These are phyloP conservation scores for Holothuria scabra DNA, from an alignment of 53 echinoderm and acorn worm genomes.

Conservation along the genomic window DNA sequence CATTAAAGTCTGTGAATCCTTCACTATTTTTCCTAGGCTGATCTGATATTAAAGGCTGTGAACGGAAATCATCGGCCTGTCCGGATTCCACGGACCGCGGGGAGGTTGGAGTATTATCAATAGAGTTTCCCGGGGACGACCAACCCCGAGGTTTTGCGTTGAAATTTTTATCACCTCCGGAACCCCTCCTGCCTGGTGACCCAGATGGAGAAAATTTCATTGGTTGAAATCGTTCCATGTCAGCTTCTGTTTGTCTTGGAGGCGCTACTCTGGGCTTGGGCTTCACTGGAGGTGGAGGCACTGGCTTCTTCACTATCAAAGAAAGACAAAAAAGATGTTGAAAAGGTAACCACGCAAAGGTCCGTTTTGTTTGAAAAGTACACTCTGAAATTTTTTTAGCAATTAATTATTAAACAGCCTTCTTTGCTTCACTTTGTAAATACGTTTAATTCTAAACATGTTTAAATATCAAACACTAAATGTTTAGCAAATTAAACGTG, in stretches of 20 bases:
- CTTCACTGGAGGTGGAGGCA: slow-evolving; percentile 13
- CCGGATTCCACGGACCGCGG: slow-evolving; percentile 78
- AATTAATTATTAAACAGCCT: no score
- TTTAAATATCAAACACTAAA: no score
- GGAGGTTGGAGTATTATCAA: slow-evolving; percentile 65
- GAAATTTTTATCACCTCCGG: slow-evolving; percentile 58
- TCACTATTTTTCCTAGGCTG: slow-evolving; percentile 62
- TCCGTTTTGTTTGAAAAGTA: no score
- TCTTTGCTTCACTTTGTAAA: no score
- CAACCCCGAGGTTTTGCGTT: slow-evolving; percentile 78
- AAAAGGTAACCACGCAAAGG: background rate
- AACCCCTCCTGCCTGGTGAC: background rate
- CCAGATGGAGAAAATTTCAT: slow-evolving; percentile 36
- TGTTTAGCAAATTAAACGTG: no score
- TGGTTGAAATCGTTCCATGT: slow-evolving; percentile 20
- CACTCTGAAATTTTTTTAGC: no score
- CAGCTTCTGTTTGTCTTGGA: slow-evolving; percentile 52
- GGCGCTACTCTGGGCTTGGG: slow-evolving; percentile 35
- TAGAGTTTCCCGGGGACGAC: slow-evolving; percentile 43
- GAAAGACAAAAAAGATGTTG: background rate
- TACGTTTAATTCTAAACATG: no score
- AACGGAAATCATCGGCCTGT: slow-evolving; percentile 42
- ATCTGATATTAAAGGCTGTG: slow-evolving; percentile 34
- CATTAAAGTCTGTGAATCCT: slow-evolving; percentile 76
- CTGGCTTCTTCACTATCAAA: slow-evolving; percentile 25